Conservation (phyloP, 1,140 invertebrate genomes). For the Colletes gigas region DNA sequence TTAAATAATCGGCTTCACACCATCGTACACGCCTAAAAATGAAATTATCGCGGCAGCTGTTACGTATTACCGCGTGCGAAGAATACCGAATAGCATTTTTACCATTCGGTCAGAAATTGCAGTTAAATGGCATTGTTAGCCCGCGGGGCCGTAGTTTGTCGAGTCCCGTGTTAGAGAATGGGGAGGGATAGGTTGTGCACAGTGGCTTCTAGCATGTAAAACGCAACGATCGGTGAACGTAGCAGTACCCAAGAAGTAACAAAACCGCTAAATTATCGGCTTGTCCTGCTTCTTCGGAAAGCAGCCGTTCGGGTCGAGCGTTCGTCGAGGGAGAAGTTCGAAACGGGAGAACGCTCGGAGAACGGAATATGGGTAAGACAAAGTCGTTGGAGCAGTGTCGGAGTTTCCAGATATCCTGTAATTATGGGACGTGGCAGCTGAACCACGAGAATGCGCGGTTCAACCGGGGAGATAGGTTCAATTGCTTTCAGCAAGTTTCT, state of each 20-base stretch:
- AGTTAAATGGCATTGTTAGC: too few relatives aligned
- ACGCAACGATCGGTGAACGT: slow-evolving; percentile 60
- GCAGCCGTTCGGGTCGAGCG: background rate
- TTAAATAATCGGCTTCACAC: too few relatives aligned
- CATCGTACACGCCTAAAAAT: too few relatives aligned
- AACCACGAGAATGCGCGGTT: background rate
- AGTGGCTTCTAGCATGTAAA: slow-evolving; percentile 74
- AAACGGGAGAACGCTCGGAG: slow-evolving; percentile 24
- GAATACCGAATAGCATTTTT: too few relatives aligned
- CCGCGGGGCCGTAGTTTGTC: too few relatives aligned
- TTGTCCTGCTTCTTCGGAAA: slow-evolving; percentile 66
- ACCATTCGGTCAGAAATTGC: too few relatives aligned
- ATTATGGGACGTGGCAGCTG: slow-evolving; percentile 18
- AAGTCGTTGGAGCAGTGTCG: slow-evolving; percentile 21
- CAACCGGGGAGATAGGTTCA: slow-evolving; percentile 24
- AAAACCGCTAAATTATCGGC: slow-evolving; percentile 77
- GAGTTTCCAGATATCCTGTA: slow-evolving; percentile 44
- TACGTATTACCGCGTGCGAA: too few relatives aligned
- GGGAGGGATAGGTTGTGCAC: slow-evolving; percentile 31
- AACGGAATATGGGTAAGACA: slow-evolving; percentile 62
- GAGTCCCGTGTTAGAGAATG: too few relatives aligned
- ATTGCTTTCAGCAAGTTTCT: slow-evolving; percentile 46
- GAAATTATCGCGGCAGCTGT: too few relatives aligned
- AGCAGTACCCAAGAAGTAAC: slow-evolving; percentile 67
- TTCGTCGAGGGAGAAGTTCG: background rate